Base-by-base conservation (phyloP, 92 coral and sea anemone genomes). In the Epizoanthus scotinus region DNA sequence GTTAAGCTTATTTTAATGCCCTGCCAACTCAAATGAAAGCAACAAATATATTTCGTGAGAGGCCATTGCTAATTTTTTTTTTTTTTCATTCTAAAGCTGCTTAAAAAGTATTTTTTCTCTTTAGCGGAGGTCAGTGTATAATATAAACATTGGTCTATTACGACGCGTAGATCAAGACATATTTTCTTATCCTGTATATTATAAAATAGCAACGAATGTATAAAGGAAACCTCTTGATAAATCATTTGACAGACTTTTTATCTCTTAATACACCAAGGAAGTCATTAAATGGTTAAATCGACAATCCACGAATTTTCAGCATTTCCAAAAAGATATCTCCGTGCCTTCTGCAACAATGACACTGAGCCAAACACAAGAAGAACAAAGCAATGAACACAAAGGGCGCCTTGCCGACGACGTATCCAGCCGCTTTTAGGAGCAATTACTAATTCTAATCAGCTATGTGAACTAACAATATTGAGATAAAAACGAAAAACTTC, bases 301-400 rank as follows among this genome's bases (percentile, higher is more conserved):
- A 38, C 63, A 58, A 73, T 29, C 53, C 53, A 57, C 31, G 24
- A 58, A 38, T 20, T 31, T 22, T 29, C 8, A 38, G 59, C 68
- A 75, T 58, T 34, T 26, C 28, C 25, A 2, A 47, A 70, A 25
- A 22, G 57, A 75, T 75, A 75, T 75, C 36, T 59, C 59, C 59
- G 81, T 75, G 60, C 40, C 15, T 22, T 59, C 38, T 60, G 57
- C 50, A 59, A 75, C 66, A 60, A 60, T 60, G 24, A 36, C 10
- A 9, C 61, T 19, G 21, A 55, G 13, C 12, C 21, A 40, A 60
- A 58, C 6, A 34, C 63, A 38, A 38, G 31, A 73, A 29, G 17
- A 26, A 62, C 65, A 73, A 73, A 40, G 22, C 2, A 15, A 26
- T 21, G 29, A 63, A 63, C 44, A 14, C 68, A 59, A 25, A 59